phyloP scores from a whole-genome alignment of 2,888 invertebrate genomes.

The Drosophila rubida region DNA sequence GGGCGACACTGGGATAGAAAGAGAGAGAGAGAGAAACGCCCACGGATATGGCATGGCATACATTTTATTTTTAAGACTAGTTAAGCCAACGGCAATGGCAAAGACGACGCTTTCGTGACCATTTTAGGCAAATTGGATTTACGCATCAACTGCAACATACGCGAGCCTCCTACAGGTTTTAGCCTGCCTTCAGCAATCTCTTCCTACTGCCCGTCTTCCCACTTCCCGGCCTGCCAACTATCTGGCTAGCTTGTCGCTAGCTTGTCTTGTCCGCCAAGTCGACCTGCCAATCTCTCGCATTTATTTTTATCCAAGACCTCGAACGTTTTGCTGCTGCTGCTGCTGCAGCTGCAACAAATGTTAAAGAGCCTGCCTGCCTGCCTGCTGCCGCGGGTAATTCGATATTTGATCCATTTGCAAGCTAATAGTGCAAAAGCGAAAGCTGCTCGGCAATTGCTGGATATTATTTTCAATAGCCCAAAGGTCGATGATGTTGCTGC shows the following conservation, averaged over 20 bases:
- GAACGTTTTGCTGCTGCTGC: too few relatives aligned
- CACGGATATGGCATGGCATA: slow-evolving; percentile 29
- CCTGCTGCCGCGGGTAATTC: slow-evolving; percentile 5
- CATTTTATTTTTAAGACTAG: slow-evolving; percentile 60
- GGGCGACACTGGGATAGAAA: neutral
- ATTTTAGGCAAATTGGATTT: slow-evolving; percentile 62
- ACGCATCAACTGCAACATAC: slow-evolving; percentile 34
- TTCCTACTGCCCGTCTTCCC: neutral
- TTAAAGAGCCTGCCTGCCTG: neutral
- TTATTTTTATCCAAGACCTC: neutral
- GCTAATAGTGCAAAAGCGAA: too few relatives aligned
- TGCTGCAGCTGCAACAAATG: slow-evolving; percentile 3
- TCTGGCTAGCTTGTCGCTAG: neutral
- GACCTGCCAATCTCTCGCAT: neutral
- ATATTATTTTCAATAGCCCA: slow-evolving; percentile 9
- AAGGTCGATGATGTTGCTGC: neutral
- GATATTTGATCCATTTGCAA: slow-evolving; percentile 11
- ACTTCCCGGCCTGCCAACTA: neutral
- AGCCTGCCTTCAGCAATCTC: neutral
- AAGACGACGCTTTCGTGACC: slow-evolving; percentile 18
- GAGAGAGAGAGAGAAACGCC: neutral
- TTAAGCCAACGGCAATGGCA: slow-evolving; percentile 42
- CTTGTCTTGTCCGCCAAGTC: too few relatives aligned
- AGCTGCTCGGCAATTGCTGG: neutral
- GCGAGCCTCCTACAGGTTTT: neutral